Evolutionary conservation across 2,797 vertebrate species (phyloP).

Genomic region (Graptemys geographica): DNA sequence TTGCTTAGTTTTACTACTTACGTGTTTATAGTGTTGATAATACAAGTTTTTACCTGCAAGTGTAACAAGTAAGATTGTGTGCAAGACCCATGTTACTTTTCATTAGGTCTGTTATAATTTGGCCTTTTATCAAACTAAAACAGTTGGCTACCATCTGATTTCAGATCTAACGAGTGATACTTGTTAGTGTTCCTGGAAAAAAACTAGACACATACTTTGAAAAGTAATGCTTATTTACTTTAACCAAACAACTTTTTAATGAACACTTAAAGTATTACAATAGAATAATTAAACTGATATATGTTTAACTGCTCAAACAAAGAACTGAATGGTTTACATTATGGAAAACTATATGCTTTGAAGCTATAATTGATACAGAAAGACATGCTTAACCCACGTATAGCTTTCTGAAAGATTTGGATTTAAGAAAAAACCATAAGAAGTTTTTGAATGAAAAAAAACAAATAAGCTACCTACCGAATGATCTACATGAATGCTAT

Average conservation of each 20-base stretch:
- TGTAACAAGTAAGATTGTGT: background rate
- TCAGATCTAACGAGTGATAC: background rate
- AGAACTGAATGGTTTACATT: background rate
- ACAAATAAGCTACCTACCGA: slow-evolving; percentile 36
- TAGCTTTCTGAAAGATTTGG: background rate
- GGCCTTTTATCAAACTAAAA: background rate
- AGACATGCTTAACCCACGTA: background rate
- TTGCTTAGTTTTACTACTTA: background rate
- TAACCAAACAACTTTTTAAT: background rate
- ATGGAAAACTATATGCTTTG: background rate
- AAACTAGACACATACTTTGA: background rate
- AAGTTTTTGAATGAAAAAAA: background rate
- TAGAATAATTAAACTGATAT: background rate
- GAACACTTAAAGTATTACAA: background rate
- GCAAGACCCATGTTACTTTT: background rate
- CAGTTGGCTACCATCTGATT: background rate
- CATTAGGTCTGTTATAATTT: background rate
- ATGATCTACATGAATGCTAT: slow-evolving; percentile 75
- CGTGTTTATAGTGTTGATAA: background rate
- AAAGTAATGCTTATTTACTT: accelerated
- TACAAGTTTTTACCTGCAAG: background rate
- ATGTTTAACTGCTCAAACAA: slow-evolving; percentile 5
- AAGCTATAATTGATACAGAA: background rate
- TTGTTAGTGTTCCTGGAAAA: background rate
- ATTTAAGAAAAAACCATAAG: background rate